Percentiles rank a stretch among this genome's conserved stretches.
These are phyloP conservation scores for Onychostoma macrolepis DNA, from an alignment of 2,113 vertebrate species.

Conservation along the genomic window DNA sequence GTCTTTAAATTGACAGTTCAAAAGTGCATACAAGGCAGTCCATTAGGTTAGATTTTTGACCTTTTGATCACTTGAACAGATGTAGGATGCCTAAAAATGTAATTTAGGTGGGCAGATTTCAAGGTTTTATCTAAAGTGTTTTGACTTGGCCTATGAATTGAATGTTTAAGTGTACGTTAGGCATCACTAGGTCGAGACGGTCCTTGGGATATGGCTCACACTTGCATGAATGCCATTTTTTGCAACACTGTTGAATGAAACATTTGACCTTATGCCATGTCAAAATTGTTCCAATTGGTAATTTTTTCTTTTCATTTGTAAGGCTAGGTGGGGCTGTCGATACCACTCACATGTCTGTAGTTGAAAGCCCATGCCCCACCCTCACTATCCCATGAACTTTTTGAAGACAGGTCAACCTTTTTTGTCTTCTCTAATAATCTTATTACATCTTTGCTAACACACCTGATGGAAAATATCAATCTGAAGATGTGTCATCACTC, in stretches of 20 bases:
- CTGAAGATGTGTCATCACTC: conserved; percentile 13
- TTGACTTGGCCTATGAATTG: neutral
- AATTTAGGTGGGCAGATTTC: neutral
- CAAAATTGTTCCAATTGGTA: neutral
- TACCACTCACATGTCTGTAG: conserved; percentile 24
- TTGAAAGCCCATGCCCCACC: conserved; percentile 24
- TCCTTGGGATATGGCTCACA: neutral
- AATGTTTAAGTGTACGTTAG: neutral
- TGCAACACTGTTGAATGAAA: neutral
- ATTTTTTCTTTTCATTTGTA: neutral
- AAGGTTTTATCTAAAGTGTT: neutral
- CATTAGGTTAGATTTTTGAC: neutral
- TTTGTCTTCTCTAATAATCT: conserved; percentile 3
- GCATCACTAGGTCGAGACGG: neutral
- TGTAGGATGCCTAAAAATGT: neutral
- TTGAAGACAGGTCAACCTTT: conserved; percentile 22
- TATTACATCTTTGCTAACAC: conserved; percentile 22
- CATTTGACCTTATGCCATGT: neutral
- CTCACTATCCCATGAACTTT: conserved; percentile 13
- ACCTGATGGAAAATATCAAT: conserved; percentile 9
- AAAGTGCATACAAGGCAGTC: neutral
- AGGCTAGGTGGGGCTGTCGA: neutral
- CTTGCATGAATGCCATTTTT: neutral
- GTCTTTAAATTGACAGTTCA: neutral
- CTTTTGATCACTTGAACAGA: neutral